phyloP scores from a whole-genome alignment of 2,113 vertebrate species.

The Gopherus evgoodei region DNA sequence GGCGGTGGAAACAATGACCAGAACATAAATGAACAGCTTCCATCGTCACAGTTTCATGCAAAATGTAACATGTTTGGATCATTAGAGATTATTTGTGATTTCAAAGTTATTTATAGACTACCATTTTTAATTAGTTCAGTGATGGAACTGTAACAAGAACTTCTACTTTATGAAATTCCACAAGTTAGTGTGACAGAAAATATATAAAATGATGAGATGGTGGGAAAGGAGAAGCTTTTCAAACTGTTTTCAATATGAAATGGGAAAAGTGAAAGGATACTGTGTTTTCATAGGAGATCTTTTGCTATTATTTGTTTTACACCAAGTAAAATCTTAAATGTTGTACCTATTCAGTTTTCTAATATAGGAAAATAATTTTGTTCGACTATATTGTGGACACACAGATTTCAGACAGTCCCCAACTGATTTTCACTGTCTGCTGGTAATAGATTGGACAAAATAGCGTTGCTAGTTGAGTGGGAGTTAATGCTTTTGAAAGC shows the following conservation, averaged over 20 bases:
- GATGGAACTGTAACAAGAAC: neutral
- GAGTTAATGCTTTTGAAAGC: slow-evolving; percentile 76
- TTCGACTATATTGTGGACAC: slow-evolving; percentile 48
- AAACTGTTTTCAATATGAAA: slow-evolving; percentile 8
- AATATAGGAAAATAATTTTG: slow-evolving; percentile 67
- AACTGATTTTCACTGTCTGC: slow-evolving; percentile 69
- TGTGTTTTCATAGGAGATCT: slow-evolving; percentile 28
- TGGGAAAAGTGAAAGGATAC: neutral
- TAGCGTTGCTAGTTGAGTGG: slow-evolving; percentile 68
- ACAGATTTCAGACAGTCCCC: slow-evolving; percentile 65
- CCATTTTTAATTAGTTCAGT: slow-evolving; percentile 28
- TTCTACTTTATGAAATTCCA: slow-evolving; percentile 8
- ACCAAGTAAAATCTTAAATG: slow-evolving; percentile 52
- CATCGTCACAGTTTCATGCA: neutral
- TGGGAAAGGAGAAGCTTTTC: neutral
- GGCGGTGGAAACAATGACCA: slow-evolving; percentile 45
- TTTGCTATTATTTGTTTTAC: slow-evolving; percentile 47
- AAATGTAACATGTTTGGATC: neutral
- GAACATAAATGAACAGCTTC: slow-evolving; percentile 10
- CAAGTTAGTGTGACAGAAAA: neutral
- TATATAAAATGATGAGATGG: neutral
- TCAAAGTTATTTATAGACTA: slow-evolving; percentile 9
- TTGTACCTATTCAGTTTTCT: slow-evolving; percentile 55
- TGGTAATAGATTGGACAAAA: slow-evolving; percentile 70
- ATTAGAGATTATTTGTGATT: slow-evolving; percentile 43